These are phyloP conservation scores for Nymphalis io DNA, from an alignment of 1,140 invertebrate genomes.

Conservation along the genomic window DNA sequence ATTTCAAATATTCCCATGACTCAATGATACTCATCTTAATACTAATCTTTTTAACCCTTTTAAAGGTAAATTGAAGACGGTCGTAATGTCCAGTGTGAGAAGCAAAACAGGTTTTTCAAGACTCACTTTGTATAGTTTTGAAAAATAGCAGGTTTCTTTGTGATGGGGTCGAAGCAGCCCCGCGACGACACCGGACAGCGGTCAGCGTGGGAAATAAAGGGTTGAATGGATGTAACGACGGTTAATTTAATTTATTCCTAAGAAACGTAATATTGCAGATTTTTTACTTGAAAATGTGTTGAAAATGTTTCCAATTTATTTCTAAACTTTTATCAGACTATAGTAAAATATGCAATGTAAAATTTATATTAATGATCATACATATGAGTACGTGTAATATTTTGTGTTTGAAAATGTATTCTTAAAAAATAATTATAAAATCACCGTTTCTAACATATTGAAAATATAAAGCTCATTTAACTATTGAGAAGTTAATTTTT, in stretches of 20 bases:
- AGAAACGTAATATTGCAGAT: background rate
- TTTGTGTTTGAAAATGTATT: no score
- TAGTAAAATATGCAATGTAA: background rate
- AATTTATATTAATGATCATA: no score
- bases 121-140: constrained; percentile 8
- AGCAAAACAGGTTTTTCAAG: constrained; percentile 45
- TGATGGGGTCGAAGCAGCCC: constrained; percentile 37
- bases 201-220: constrained; percentile 63
- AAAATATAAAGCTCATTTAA: no score
- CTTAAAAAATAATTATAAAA: no score
- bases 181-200: constrained; percentile 48
- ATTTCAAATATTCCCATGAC: background rate
- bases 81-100: constrained; percentile 33
- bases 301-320: background rate
- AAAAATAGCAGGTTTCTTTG: constrained; percentile 36
- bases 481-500: no score
- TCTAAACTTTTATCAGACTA: background rate
- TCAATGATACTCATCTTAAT: background rate
- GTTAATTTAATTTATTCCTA: background rate
- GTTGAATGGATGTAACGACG: constrained; percentile 20
- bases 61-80: background rate
- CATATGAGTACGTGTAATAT: no score
- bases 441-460: no score
- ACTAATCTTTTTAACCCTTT: constrained; percentile 7
- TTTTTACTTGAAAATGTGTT: background rate